Conservation (phyloP, 2,113 vertebrate genomes). For the Gallinago media region DNA sequence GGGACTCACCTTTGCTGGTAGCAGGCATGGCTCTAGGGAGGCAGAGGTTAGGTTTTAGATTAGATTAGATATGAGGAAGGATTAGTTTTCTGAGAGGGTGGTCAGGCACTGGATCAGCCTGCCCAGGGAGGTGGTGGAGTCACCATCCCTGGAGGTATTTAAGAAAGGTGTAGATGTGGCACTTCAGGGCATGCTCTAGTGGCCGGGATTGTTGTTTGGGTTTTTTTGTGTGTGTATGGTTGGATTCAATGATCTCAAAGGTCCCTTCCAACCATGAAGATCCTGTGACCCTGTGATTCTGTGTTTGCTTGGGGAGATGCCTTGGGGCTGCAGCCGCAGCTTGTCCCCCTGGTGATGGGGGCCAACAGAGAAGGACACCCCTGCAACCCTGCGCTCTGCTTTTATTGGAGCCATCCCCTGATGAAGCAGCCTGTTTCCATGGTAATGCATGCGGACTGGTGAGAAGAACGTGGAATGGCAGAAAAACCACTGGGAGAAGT, state of each 20-base stretch:
- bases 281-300: too few species aligned
- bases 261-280: too few species aligned
- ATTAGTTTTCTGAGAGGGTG: too few species aligned
- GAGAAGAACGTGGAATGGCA: not conserved
- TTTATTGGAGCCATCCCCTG: not conserved
- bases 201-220: too few species aligned
- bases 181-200: too few species aligned
- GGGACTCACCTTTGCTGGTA: not conserved
- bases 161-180: too few species aligned
- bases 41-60: not conserved
- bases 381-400: not conserved
- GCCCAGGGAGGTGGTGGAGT: too few species aligned
- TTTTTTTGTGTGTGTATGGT: too few species aligned
- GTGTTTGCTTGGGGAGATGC: not conserved
- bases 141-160: too few species aligned
- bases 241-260: too few species aligned
- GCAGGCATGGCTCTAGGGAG: rapidly evolving
- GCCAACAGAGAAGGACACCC: not conserved
- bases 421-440: not conserved
- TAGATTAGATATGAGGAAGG: too few species aligned
- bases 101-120: too few species aligned
- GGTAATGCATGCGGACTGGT: not conserved
- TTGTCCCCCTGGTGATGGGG: not conserved
- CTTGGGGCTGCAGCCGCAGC: not conserved
- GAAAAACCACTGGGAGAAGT: not conserved